Base-by-base conservation (phyloP, 2,113 vertebrate species). In the Microcebus tavaratra region DNA sequence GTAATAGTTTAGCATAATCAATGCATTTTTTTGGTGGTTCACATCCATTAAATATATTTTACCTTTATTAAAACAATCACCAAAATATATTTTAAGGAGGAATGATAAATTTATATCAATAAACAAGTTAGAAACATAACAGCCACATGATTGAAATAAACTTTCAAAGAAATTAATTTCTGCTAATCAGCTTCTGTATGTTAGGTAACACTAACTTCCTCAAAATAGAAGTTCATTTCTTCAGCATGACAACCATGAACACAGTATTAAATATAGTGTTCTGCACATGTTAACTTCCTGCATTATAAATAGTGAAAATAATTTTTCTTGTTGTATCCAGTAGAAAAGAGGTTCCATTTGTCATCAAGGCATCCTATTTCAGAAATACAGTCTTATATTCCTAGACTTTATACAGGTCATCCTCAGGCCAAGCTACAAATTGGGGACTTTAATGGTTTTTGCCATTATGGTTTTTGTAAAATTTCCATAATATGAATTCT, bases 271-370 rank as follows among this genome's bases (percentile, higher is more conserved):
- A 36, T 9, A 25, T 25, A n/a, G 18, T 45, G 23, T 15, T 78
- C 23, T 29, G 20, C 45, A 65, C 31, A 90, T 29, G 53, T 13
- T 70, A 17, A 27, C 36, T 50, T 94, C 3, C 50, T 79, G 2
- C 4, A 83, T 45, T 34, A 70, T 68, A 83, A 86, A 82, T 50
- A 93, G 5, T 97, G 79, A 82, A 91, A 94, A 57, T 84, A 57
- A 23, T 3, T 88, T 94, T 90, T 70, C 39, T 68, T 63, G 15
- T 73, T 63, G 14, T 75, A 81, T 55, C 20, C 53, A 57, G 17
- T 36, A 63, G 21, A 88, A 83, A 5, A 72, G 29, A 86, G 92
- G 34, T 93, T 81, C 0, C 14, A 73, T 86, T 91, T 97, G 42
- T 94, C 13, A 75, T 12, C 21, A 36, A 94, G 29, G 39, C 23